A percentile compares a stretch with the other conserved stretches of the same genome.
Conservation (phyloP, 1,140 invertebrate genomes). For the Papilio machaon region DNA sequence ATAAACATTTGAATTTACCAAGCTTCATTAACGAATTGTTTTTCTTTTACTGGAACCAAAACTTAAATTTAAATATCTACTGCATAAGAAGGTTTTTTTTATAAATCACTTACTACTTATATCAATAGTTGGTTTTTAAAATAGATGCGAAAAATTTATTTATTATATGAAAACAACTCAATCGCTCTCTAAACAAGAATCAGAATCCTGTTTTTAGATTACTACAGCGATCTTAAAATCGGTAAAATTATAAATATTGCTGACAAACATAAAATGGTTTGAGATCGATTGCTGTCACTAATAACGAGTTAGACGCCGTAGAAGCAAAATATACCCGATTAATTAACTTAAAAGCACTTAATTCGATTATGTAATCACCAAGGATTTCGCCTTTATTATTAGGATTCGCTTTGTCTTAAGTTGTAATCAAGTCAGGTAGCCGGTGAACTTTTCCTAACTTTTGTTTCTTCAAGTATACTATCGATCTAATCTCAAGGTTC, state of each 20-base stretch:
- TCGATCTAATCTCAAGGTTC: not conserved
- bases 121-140: too few species aligned
- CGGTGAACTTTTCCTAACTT: not conserved
- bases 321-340: not conserved
- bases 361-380: conserved; percentile 7
- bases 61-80: not conserved
- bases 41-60: not conserved
- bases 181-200: too few species aligned
- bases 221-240: too few species aligned
- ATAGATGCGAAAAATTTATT: too few species aligned
- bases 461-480: not conserved
- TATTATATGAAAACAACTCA: too few species aligned
- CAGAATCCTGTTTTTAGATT: too few species aligned
- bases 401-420: conserved; percentile 1
- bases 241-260: too few species aligned
- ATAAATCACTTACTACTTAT: too few species aligned
- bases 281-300: not conserved
- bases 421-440: conserved; percentile 1
- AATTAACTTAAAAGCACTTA: conserved; percentile 19
- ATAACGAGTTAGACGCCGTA: not conserved
- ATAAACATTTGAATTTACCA: not conserved
- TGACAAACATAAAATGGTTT: too few species aligned
- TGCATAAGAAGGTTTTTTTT: too few species aligned
- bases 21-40: not conserved
- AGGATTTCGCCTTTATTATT: conserved; percentile 8